Conservation (phyloP, 2,113 vertebrate genomes). For the Mola mola region DNA sequence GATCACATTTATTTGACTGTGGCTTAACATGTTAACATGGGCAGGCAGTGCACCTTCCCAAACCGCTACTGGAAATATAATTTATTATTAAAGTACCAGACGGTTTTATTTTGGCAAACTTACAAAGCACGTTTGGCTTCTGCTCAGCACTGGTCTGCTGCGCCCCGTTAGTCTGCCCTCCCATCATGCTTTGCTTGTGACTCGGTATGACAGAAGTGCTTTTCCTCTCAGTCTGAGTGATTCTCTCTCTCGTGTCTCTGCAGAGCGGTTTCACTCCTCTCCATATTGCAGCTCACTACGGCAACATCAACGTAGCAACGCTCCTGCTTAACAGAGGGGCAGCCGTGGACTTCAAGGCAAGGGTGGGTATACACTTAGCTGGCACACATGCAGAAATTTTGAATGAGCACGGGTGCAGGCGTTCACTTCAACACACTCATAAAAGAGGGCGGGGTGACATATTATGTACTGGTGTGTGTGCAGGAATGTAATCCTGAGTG, state of each 20-base stretch:
- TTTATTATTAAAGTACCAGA: background rate
- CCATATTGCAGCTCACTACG: conserved; percentile 96
- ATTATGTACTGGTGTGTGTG: background rate
- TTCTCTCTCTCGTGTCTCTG: conserved; percentile 59
- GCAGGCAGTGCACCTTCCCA: accelerated
- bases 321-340: conserved; percentile 95
- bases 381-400: no score
- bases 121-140: conserved; percentile 25
- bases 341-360: conserved; percentile 94
- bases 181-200: conserved; percentile 50
- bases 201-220: conserved; percentile 12
- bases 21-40: no score
- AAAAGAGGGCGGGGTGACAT: background rate
- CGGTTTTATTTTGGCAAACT: background rate
- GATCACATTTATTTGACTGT: no score
- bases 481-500: background rate
- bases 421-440: background rate
- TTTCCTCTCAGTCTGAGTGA: conserved; percentile 8
- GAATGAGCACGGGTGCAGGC: conserved; percentile 36
- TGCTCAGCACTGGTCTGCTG: conserved; percentile 32
- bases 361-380: conserved; percentile 79
- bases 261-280: conserved; percentile 97
- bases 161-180: conserved; percentile 19
- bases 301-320: conserved; percentile 96
- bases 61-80: background rate